Base-by-base conservation (phyloP, 2,113 vertebrate species). In the Scomber scombrus region DNA sequence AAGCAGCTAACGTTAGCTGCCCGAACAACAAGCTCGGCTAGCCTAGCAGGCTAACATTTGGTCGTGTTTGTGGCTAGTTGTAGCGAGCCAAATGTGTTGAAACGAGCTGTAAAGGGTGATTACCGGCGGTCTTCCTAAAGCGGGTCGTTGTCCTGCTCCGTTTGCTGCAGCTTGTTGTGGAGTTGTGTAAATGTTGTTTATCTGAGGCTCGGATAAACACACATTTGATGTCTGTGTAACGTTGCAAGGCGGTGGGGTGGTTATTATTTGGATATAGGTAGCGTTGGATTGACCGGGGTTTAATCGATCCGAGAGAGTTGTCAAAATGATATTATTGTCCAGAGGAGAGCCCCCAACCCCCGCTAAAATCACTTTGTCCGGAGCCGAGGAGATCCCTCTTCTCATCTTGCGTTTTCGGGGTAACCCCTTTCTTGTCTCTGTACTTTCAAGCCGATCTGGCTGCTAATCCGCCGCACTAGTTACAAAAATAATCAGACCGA, bases 81-180 rank as follows among this genome's bases (percentile, higher is more conserved):
- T 55, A 46, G 65, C 71, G 66, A 66, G 70, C 50, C 21, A 76
- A 73, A 90, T 15, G 14, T 23, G 57, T 56, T 65, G 11, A 73
- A 79, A 68, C 63, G 64, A 70, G 65, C 55, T 68, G 80, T 72
- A 54, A 11, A 14, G 12, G 16, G 29, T 65, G 55, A 68, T 95
- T 95, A 95, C 94, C 94, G 93, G 94, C 23, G 94, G 93, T 91
- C 93, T 92, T 56, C 94, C 93, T 85, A 94, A 82, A 72, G 92
- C 68, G 47, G 93, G 91, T 91, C 92, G 93, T 75, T 91, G 92
- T 94, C 94, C 94, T 15, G 89, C 71, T 90, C 90, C 93, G 88
- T 93, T 89, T 68, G 92, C 80, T 60, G 93, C 87, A 75, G 92
- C 91, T 86, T 93, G 93, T 72, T 93, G 93, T 71, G 94, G 94